These are phyloP conservation scores for Hormiphora californensis DNA, from an alignment of 37 sponge, comb jelly and placozoan genomes.

Conservation along the genomic window DNA sequence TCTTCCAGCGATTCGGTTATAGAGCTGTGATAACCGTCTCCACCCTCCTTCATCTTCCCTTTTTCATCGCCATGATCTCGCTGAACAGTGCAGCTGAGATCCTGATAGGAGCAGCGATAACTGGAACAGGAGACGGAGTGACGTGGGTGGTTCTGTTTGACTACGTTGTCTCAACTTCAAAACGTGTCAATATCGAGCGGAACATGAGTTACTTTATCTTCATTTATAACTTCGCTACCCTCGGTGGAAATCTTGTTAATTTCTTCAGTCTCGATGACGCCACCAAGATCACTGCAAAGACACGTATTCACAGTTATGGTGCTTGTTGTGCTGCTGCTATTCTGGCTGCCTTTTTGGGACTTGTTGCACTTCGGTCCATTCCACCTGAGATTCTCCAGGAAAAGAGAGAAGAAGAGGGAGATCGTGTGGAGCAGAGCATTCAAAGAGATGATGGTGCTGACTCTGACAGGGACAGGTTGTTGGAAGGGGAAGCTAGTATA, in stretches of 20 bases:
- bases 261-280: not conserved
- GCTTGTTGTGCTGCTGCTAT: not conserved
- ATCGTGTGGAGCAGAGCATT: not conserved
- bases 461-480: too few species aligned
- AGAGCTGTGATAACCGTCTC: not conserved
- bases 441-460: not conserved
- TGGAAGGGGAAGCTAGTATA: not conserved
- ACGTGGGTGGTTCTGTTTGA: slow-evolving; percentile 13
- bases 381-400: not conserved
- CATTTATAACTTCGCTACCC: not conserved
- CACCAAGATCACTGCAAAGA: not conserved
- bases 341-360: not conserved
- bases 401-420: not conserved
- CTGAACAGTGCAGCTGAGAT: not conserved
- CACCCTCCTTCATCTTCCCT: not conserved
- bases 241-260: not conserved
- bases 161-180: not conserved
- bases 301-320: not conserved
- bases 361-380: not conserved
- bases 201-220: slow-evolving; percentile 28
- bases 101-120: not conserved
- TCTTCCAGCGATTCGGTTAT: not conserved
- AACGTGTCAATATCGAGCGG: not conserved
- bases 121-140: not conserved
- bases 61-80: not conserved